Evolutionary conservation across 2,113 vertebrate species (phyloP), one percentile per base, ranked within the genome.

Genomic region (Tetrao urogallus): DNA sequence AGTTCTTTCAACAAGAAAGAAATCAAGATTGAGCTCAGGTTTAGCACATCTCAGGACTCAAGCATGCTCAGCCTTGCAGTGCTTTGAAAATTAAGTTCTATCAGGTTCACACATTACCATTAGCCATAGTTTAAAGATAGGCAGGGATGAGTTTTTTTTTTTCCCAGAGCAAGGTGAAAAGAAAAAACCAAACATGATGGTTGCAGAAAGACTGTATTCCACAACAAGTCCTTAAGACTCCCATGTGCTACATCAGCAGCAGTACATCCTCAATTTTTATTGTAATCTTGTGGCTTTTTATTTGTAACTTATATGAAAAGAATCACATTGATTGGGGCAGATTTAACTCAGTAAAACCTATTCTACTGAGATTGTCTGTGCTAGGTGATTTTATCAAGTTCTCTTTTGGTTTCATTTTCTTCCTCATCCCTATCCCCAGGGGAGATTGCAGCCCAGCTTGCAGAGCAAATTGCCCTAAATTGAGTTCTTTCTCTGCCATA

Each of bases 391-490:
- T 98, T 99, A 99, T 99, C 98, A 98, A 98, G 98, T 98, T 98
- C 99, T 98, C 98, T 98, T 99, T 99, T 98, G 98, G 98, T 98
- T 99, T 99, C 98, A 98, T 99, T 99, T 99, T 98, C 98, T 99
- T 98, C 97, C 98, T 98, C 98, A 98, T 99, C 98, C 98, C 98
- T 98, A 98, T 98, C 98, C 98, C 97, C 98, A 98, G 98, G 98
- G 98, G 99, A 98, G 98, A 98, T 98, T 97, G 98, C 98, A 98
- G 98, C 98, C 98, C 98, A 98, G 98, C 98, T 98, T 98, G 98
- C 98, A 96, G 98, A 99, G 99, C 99, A 99, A 99, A 99, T 99
- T 99, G 98, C 98, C 98, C 98, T 99, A 99, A 99, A 99, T 99
- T 99, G 98, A 99, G 98, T 99, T 99, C 98, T 99, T 99, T 99